Percentiles rank a stretch among this genome's conserved stretches.
Conservation (phyloP, 2,888 invertebrate species). For the Eilema griseolum region DNA sequence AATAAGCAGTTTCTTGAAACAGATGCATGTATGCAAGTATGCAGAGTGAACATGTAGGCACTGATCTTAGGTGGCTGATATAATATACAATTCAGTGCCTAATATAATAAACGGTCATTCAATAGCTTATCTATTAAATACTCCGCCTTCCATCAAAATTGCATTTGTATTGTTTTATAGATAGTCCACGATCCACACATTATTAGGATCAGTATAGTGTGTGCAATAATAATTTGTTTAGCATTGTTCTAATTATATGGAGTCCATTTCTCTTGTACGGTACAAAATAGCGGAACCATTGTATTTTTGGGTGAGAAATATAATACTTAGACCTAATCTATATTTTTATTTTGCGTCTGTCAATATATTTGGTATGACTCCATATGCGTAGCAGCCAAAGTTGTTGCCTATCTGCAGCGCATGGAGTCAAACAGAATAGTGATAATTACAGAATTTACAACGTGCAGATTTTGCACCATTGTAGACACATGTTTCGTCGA, state of each 20-base stretch:
- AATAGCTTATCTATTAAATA: neutral
- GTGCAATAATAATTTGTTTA: neutral
- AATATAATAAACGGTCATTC: neutral
- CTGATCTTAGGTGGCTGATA: neutral
- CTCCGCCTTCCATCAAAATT: neutral
- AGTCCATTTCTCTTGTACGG: neutral
- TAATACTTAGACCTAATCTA: conserved; percentile 3
- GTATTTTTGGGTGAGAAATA: neutral
- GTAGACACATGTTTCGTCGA: no score
- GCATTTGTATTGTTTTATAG: neutral
- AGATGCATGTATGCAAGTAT: no score
- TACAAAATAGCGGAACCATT: neutral
- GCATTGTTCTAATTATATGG: neutral
- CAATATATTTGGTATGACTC: neutral
- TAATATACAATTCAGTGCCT: no score
- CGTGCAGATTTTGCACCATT: neutral
- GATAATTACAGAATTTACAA: no score
- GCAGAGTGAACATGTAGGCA: no score
- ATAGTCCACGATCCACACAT: neutral
- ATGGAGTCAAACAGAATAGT: no score
- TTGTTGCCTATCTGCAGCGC: neutral
- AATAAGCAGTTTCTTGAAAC: neutral
- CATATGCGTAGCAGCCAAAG: neutral
- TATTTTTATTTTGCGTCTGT: neutral
- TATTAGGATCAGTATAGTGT: neutral